These are phyloP conservation scores for Sebastes jordani DNA, from an alignment of 2,797 vertebrate genomes.

Conservation along the genomic window DNA sequence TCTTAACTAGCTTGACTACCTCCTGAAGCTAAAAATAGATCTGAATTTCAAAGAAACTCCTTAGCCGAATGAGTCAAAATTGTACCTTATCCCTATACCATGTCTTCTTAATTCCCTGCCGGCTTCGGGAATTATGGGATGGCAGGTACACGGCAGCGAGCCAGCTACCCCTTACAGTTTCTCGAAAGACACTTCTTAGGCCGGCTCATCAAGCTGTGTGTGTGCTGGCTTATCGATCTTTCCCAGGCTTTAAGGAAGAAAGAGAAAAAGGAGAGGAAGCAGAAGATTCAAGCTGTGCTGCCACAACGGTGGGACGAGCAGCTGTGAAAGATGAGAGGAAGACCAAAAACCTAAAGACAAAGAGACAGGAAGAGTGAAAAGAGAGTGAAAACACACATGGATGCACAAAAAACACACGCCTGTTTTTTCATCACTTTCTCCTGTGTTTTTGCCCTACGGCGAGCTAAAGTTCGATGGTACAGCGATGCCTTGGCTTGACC, in stretches of 20 bases:
- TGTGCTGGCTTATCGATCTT: constrained; percentile 71
- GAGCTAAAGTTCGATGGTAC: neutral
- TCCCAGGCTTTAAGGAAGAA: constrained; percentile 72
- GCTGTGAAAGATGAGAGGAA: constrained; percentile 31
- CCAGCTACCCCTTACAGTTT: constrained; percentile 57
- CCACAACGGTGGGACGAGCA: constrained; percentile 43
- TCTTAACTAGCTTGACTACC: constrained; percentile 4
- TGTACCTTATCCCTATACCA: constrained; percentile 18
- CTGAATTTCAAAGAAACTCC: constrained; percentile 44
- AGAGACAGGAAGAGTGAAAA: constrained; percentile 6
- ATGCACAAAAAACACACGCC: neutral
- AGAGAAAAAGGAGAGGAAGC: constrained; percentile 39
- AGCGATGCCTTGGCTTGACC: neutral
- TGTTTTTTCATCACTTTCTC: neutral
- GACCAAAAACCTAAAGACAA: constrained; percentile 5
- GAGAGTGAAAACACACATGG: neutral
- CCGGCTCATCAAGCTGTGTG: constrained; percentile 55
- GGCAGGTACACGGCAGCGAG: constrained; percentile 47
- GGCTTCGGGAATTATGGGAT: constrained; percentile 50
- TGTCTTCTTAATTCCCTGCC: constrained; percentile 48
- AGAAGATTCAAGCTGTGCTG: constrained; percentile 58
- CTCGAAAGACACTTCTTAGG: constrained; percentile 58
- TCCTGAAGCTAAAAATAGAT: constrained; percentile 33
- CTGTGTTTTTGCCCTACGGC: neutral
- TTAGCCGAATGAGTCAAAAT: constrained; percentile 34